Percentiles rank a stretch among this genome's conserved stretches.
Conservation (phyloP, 2,113 vertebrate species). For the Clarias macrocephalus region DNA sequence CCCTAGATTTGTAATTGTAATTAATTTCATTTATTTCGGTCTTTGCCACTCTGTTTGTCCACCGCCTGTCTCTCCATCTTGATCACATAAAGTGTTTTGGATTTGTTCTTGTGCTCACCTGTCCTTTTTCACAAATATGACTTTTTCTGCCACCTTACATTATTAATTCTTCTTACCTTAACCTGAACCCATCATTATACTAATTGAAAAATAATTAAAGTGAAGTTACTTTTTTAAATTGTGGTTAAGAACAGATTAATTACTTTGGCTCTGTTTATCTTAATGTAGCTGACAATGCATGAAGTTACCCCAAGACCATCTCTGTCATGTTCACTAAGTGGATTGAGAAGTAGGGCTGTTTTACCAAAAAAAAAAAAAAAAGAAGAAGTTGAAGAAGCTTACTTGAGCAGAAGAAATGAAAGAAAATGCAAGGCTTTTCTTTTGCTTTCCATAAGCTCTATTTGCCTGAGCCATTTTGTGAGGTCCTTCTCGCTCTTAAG, state of each 20-base stretch:
- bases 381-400: constrained; percentile 83
- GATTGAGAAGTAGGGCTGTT: constrained; percentile 66
- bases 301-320: neutral
- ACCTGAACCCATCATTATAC: neutral
- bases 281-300: neutral
- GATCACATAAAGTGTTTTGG: neutral
- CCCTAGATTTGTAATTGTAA: no score
- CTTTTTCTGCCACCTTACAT: neutral
- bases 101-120: neutral
- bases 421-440: constrained; percentile 94
- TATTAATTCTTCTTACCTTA: neutral
- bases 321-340: constrained; percentile 38
- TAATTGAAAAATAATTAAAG: neutral
- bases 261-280: neutral
- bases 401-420: constrained; percentile 90
- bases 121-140: neutral
- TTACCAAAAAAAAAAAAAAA: constrained; percentile 63
- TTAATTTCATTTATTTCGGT: neutral
- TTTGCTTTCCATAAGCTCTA: constrained; percentile 89
- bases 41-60: neutral
- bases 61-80: neutral
- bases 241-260: neutral
- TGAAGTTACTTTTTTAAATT: neutral
- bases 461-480: constrained; percentile 86
- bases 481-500: constrained; percentile 94